phyloP scores from a whole-genome alignment of 2,797 vertebrate species.

The Notoglanidium macrostoma region DNA sequence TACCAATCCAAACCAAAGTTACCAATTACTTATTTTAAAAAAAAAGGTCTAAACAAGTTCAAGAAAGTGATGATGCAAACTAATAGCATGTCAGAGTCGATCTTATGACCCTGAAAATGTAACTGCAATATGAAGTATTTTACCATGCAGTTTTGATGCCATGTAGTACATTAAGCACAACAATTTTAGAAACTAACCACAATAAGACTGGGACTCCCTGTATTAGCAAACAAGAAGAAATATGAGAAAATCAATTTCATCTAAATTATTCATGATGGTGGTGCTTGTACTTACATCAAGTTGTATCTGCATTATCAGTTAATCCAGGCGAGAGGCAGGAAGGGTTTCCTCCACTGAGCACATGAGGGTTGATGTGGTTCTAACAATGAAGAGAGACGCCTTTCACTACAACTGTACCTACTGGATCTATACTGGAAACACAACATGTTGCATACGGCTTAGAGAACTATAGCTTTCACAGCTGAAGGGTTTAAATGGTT shows the following conservation, averaged over 20 bases:
- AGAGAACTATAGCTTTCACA: neutral
- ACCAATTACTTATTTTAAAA: neutral
- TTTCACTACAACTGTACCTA: neutral
- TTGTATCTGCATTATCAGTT: conserved; percentile 36
- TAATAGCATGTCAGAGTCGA: neutral
- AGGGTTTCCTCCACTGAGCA: neutral
- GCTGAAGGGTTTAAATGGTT: neutral
- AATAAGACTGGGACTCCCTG: neutral
- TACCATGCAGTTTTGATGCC: neutral
- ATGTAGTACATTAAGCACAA: neutral
- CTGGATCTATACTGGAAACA: neutral
- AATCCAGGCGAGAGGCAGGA: neutral
- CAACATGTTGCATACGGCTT: neutral
- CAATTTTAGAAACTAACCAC: conserved; percentile 19
- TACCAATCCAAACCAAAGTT: neutral
- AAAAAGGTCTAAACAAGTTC: neutral
- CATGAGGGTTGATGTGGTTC: neutral
- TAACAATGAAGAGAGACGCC: neutral
- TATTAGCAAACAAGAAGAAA: conserved; percentile 34
- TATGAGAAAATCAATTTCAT: conserved; percentile 43
- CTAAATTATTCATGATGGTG: conserved; percentile 45
- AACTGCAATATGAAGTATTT: neutral
- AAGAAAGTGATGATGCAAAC: neutral
- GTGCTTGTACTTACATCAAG: conserved; percentile 38
- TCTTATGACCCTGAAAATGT: neutral